These are phyloP conservation scores for Stomatorhinus walkeri DNA, from an alignment of 2,797 vertebrate genomes.

Conservation along the genomic window DNA sequence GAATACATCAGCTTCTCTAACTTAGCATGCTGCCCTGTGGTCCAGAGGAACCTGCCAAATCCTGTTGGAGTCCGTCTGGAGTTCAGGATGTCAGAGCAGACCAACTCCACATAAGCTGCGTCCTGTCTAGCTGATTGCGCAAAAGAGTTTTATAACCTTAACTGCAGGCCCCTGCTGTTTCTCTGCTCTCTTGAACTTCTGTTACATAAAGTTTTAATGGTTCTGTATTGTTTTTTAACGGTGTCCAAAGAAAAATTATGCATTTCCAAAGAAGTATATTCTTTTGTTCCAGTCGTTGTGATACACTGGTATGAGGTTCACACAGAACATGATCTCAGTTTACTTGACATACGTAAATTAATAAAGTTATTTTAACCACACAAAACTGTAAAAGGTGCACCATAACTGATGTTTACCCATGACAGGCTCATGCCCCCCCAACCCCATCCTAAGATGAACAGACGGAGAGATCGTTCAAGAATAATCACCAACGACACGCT, in stretches of 20 bases:
- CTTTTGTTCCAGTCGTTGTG: background rate
- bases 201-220: background rate
- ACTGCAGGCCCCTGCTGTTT: background rate
- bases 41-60: background rate
- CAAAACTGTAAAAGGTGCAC: background rate
- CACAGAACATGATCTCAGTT: background rate
- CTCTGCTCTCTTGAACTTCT: background rate
- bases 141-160: background rate
- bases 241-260: background rate
- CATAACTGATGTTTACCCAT: background rate
- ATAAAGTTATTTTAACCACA: background rate
- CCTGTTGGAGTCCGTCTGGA: background rate
- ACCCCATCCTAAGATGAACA: background rate
- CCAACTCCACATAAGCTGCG: background rate
- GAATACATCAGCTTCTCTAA: background rate
- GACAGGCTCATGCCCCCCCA: background rate
- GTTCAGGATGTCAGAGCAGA: background rate
- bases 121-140: background rate
- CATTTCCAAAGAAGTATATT: background rate
- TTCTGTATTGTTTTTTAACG: background rate
- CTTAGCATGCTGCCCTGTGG: background rate
- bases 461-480: background rate
- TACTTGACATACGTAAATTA: background rate
- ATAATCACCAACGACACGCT: background rate
- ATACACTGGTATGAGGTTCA: background rate